Evolutionary conservation across 2,888 invertebrate genomes (phyloP).

Genomic region (Suillia variegata): DNA sequence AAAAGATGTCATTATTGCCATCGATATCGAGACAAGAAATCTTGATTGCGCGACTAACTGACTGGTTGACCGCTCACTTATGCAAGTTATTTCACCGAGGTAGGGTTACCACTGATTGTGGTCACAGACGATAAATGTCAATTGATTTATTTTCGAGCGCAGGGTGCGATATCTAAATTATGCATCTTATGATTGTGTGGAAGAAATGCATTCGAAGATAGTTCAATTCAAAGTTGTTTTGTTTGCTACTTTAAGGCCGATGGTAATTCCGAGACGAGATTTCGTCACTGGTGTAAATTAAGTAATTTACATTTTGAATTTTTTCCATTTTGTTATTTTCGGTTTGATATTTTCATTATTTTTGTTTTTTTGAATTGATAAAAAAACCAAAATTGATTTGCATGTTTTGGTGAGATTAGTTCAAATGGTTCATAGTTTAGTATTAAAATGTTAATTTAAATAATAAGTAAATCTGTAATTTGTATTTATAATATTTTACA

Average conservation of each 20-base stretch:
- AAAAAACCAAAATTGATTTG: not conserved
- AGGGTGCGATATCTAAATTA: not conserved
- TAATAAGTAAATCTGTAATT: no score
- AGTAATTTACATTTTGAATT: slow-evolving; percentile 1
- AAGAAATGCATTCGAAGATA: not conserved
- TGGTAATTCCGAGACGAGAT: not conserved
- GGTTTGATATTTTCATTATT: not conserved
- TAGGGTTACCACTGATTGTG: not conserved
- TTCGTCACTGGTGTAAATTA: not conserved
- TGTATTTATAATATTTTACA: no score
- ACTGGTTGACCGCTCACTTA: not conserved
- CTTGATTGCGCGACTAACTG: not conserved
- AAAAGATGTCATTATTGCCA: no score
- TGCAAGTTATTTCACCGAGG: not conserved
- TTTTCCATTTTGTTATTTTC: not conserved
- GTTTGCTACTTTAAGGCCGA: not conserved
- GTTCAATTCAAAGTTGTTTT: not conserved
- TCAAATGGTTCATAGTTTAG: no score
- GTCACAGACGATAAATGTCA: not conserved
- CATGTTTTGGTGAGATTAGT: not conserved
- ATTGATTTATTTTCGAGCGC: not conserved
- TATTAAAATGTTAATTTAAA: no score
- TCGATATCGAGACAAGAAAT: not conserved
- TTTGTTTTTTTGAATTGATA: not conserved
- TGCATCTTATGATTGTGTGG: not conserved